Evolutionary conservation across 1,140 invertebrate species (phyloP).

Genomic region (Zaprionus vittiger): DNA sequence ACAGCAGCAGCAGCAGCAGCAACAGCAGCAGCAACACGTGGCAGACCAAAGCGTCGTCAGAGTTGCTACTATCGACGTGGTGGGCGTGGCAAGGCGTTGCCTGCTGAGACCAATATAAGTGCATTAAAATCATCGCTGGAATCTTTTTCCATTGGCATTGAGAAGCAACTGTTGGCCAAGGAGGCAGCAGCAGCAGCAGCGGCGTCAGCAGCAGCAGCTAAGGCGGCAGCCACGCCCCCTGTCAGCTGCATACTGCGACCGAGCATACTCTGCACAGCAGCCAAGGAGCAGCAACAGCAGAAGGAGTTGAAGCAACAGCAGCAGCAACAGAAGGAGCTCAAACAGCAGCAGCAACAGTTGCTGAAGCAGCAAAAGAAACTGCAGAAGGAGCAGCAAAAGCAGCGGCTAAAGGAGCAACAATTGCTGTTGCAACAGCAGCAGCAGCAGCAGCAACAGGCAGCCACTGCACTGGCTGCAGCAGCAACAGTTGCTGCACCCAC

Average conservation of each 20-base stretch:
- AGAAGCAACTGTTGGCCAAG: constrained; percentile 68
- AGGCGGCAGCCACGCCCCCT: background rate
- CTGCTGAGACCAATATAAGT: constrained; percentile 61
- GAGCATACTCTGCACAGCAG: constrained; percentile 59
- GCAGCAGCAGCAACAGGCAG: constrained; percentile 4
- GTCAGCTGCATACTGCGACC: constrained; percentile 52
- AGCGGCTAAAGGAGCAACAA: constrained; percentile 5
- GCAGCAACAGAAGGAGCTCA: constrained; percentile 23
- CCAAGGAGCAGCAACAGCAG: constrained; percentile 37
- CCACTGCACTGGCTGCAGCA: background rate
- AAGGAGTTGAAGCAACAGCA: constrained; percentile 28
- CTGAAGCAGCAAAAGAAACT: constrained; percentile 1
- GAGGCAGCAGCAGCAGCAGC: constrained; percentile 58
- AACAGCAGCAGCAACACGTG: constrained; percentile 4
- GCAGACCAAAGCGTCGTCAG: constrained; percentile 63
- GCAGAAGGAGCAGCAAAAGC: constrained; percentile 3
- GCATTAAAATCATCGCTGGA: constrained; percentile 74
- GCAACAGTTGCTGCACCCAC: constrained; percentile 31
- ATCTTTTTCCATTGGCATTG: constrained; percentile 80
- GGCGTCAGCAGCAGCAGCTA: background rate
- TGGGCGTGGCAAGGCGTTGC: constrained; percentile 45
- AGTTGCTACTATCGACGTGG: constrained; percentile 69
- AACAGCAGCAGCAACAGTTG: background rate
- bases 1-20: constrained; percentile 4
- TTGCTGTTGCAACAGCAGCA: constrained; percentile 25